A percentile compares a stretch with the other conserved stretches of the same genome.
Conservation (phyloP, 2,888 invertebrate genomes). For the Leptinotarsa rubiginosa region DNA sequence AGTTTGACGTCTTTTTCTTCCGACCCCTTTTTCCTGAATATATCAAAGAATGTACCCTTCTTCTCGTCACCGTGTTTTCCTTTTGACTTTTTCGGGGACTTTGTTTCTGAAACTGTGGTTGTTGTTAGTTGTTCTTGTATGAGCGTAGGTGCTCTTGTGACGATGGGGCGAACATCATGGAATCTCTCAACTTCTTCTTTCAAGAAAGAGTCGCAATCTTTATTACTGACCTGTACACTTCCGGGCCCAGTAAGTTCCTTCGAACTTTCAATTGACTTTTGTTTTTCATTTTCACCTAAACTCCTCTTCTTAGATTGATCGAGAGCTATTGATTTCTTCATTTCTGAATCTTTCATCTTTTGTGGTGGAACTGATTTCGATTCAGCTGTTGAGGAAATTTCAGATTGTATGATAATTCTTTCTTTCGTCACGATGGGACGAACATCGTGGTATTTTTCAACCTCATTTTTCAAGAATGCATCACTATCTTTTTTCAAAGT, state of each 20-base stretch:
- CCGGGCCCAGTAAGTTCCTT: neutral
- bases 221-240: neutral
- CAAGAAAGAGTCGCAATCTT: constrained; percentile 38
- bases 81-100: neutral
- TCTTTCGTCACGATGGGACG: neutral
- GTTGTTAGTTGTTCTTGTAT: neutral
- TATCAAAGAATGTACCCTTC: neutral
- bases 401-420: no score
- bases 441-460: neutral
- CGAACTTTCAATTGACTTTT: neutral
- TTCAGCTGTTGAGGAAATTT: neutral
- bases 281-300: constrained; percentile 31
- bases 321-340: neutral
- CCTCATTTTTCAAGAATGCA: neutral
- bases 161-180: constrained; percentile 44
- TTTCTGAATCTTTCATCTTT: neutral
- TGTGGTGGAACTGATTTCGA: constrained; percentile 16
- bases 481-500: neutral
- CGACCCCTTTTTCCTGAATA: constrained; percentile 18
- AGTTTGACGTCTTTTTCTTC: constrained; percentile 37
- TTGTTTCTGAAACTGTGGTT: neutral
- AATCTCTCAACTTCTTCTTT: constrained; percentile 49
- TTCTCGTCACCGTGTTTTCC: neutral
- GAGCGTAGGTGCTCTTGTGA: constrained; percentile 26
- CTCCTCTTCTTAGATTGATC: constrained; percentile 29